A percentile compares a stretch with the other conserved stretches of the same genome.
These are phyloP conservation scores for Liodrosophila aerea DNA, from an alignment of 2,888 invertebrate species.

Conservation along the genomic window DNA sequence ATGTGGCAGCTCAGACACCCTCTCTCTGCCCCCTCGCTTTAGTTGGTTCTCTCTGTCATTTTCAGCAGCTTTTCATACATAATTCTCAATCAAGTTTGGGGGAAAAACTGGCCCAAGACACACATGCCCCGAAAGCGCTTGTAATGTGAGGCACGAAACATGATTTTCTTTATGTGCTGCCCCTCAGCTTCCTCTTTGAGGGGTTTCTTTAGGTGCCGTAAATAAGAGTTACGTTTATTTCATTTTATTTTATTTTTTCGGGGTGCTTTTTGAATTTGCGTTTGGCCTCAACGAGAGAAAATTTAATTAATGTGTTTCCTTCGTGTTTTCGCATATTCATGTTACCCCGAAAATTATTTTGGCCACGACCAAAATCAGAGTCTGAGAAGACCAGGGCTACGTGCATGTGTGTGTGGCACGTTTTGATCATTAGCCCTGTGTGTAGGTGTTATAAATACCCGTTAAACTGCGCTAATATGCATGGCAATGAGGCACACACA, in stretches of 20 bases:
- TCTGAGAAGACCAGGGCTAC: conserved; percentile 1
- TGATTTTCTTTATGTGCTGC: conserved; percentile 48
- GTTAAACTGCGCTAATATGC: conserved; percentile 63
- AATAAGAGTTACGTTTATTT: conserved; percentile 61
- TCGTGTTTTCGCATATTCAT: conserved; percentile 77
- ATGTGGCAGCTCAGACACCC: conserved; percentile 20
- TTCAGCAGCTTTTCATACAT: conserved; percentile 34
- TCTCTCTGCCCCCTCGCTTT: neutral
- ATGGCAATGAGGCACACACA: conserved; percentile 30
- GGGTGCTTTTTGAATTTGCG: conserved; percentile 53
- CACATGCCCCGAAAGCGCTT: conserved; percentile 28
- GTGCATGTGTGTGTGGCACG: conserved; percentile 60
- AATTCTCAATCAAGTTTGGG: conserved; percentile 64
- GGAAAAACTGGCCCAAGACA: conserved; percentile 12
- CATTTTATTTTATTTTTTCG: conserved; percentile 4
- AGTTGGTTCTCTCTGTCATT: neutral
- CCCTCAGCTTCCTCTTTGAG: neutral
- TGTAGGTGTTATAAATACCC: conserved; percentile 72
- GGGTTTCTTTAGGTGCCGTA: conserved; percentile 42
- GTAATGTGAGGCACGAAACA: conserved; percentile 51
- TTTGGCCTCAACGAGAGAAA: conserved; percentile 43
- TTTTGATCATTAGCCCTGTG: conserved; percentile 71
- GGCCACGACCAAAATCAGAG: conserved; percentile 31
- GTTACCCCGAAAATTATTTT: conserved; percentile 54
- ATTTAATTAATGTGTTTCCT: conserved; percentile 75